phyloP scores from a whole-genome alignment of 2,797 vertebrate species.

The Florisuga fusca region DNA sequence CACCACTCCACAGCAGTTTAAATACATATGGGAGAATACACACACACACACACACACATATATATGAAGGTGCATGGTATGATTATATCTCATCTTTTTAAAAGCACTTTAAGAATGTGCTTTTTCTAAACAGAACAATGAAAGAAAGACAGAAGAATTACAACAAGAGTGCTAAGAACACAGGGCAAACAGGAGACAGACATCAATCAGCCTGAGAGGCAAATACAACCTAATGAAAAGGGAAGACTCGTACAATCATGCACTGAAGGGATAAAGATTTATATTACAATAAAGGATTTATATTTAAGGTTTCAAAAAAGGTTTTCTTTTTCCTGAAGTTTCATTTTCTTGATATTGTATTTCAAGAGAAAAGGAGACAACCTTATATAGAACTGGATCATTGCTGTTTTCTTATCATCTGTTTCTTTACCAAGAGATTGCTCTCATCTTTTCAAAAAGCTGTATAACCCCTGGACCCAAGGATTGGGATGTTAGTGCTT shows the following conservation, averaged over 20 bases:
- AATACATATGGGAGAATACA: constrained; percentile 9
- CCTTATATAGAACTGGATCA: constrained; percentile 33
- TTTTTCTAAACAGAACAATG: constrained; percentile 67
- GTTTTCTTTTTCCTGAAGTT: neutral
- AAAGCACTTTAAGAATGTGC: constrained; percentile 35
- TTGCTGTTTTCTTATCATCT: constrained; percentile 65
- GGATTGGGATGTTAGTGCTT: constrained; percentile 30
- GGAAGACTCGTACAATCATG: constrained; percentile 29
- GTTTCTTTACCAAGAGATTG: constrained; percentile 59
- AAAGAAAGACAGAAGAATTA: constrained; percentile 69
- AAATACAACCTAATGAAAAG: constrained; percentile 60
- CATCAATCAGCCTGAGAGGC: constrained; percentile 69
- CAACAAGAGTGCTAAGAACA: neutral
- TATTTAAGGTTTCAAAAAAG: constrained; percentile 48
- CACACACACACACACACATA: neutral
- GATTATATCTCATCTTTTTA: constrained; percentile 49
- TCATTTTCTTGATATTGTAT: constrained; percentile 66
- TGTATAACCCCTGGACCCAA: constrained; percentile 26
- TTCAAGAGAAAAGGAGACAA: constrained; percentile 65
- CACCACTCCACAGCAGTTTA: constrained; percentile 11
- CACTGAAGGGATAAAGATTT: constrained; percentile 68
- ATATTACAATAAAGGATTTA: constrained; percentile 72
- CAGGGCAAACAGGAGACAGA: constrained; percentile 64
- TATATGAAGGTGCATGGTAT: neutral
- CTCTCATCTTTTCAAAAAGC: constrained; percentile 71